Base-by-base conservation (phyloP, 2,113 vertebrate species). In the Syrmaticus mikado region DNA sequence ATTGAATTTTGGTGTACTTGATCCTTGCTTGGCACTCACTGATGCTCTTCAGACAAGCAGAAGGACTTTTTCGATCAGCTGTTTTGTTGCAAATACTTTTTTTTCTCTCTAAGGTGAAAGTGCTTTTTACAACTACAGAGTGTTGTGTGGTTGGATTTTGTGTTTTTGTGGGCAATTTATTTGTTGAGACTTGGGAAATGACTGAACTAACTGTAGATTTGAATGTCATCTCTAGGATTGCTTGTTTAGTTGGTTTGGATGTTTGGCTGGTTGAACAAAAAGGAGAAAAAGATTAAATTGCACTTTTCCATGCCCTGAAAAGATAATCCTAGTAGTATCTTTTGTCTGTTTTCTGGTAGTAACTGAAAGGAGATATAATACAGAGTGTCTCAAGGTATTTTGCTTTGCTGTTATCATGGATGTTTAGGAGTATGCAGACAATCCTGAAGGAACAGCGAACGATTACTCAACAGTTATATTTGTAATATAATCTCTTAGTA, bases 261-360 rank as follows among this genome's bases (percentile, higher is more conserved):
- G 36, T 82, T 94, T 83, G 52, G 16, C 71, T 92, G 34, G 41
- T 78, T 92, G 74, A 94, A 65, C 40, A 68, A 70, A 89, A 91
- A 27, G 40, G 40, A 79, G 50, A 84, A 48, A 66, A 78, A 82
- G 28, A 90, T 82, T 78, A 79, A 34, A 19, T 66, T 79, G 53
- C 6, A 6, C 70, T 85, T 94, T 79, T 40, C 83, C 13, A 8
- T 93, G 58, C 66, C 70, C 58, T 66, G 71, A 27, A 92, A 76
- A 79, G 9, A 53, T 86, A 10, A 1, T 46, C 4, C 57, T 71
- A 32, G 55, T 57, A 30, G 65, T 57, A 96, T 53, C 22, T 78
- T 84, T 90, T 78, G 20, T 64, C 4, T 48, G 25, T 57, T 75
- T 92, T 57, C 68, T 88, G 40, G 40, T 48, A 30, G 40, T 43